Base-by-base conservation (phyloP, 1,140 invertebrate species). In the Drosophila obscura region DNA sequence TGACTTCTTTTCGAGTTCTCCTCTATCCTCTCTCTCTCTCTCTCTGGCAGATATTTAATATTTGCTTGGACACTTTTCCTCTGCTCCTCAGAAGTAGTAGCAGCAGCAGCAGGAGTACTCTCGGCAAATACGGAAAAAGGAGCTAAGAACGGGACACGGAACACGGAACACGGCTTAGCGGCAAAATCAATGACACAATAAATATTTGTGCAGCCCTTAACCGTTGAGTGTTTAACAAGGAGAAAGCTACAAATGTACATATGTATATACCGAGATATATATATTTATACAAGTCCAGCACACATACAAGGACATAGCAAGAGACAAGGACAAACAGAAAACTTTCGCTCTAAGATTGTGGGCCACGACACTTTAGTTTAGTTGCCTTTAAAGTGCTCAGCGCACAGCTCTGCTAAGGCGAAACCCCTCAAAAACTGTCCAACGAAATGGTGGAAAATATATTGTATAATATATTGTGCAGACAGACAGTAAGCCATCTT, bases 121-220 rank as follows among this genome's bases (percentile, higher is more conserved):
- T 79, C 45, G 39, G 64, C 63, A 90, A 75, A 75, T 80, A 89
- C 62, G 58, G 39, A 60, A 52, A 44, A 44, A 48, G 35, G 26
- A 26, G 65, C 39, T 75, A 35, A 2, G 43, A 43, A 56, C 31
- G 48, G 39, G 26, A 61, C 58, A 60, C 19, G 19, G 66, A 72
- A 61, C 58, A 60, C 31, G 31, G 9, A 7, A 11, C 35, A 77
- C 76, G 87, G 82, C 87, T 90, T 80, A 82, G 76, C 83, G 72
- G 78, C 71, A 80, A 90, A 90, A 90, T 90, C 85, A 90, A 90
- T 90, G 85, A 85, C 81, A 87, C 81, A 90, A 90, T 90, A 90
- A 90, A 90, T 90, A 90, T 90, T 90, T 90, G 85, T 85, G 75
- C 72, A 87, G 73, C 68, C 68, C 85, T 90, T 90, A 90, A 85